Evolutionary conservation across 2,113 vertebrate species (phyloP), one percentile per base, ranked within the genome.

Genomic region (Fulmarus glacialis): DNA sequence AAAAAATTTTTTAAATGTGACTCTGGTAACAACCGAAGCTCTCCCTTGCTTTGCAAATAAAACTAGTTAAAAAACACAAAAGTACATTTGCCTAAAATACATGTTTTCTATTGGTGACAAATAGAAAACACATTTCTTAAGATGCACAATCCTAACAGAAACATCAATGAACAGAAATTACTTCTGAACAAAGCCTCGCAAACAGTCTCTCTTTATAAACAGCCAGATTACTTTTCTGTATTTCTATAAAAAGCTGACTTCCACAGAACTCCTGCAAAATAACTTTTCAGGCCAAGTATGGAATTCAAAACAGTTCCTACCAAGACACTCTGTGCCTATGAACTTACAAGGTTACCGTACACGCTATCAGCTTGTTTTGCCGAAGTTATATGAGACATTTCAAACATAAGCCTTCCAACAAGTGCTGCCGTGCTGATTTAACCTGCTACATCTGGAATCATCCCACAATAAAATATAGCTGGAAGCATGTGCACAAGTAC

Each of bases 381-480:
- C 36, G 77, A 60, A 94, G 83, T 97, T 99, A 98, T 97, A 97
- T 9, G 79, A 98, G 96, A 97, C 97, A 98, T 98, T 97, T 98
- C 94, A 98, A 98, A 97, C 90, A 96, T 20, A 72, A 93, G 72
- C 79, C 88, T 60, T 94, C 89, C 68, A 94, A 30, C 73, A 20
- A 80, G 97, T 92, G 82, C 83, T 27, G n/a, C 58, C 96, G 78
- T 82, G 82, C 56, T 29, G 11, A 9, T 27, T 87, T 93, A 96
- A 88, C 89, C 87, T 71, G 90, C 96, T 83, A 66, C 89, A 88
- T 95, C 96, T 88, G 43, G 26, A 75, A 90, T 66, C 50, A 81
- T 47, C 66, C 80, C 73, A 45, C 30, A 43, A 30, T 20, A n/a
- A 38, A 94, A 88, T 3, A 38, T 3, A 95, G 86, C 77, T 72